phyloP scores from a whole-genome alignment of 2,113 vertebrate genomes.

The Phrynocephalus versicolor region DNA sequence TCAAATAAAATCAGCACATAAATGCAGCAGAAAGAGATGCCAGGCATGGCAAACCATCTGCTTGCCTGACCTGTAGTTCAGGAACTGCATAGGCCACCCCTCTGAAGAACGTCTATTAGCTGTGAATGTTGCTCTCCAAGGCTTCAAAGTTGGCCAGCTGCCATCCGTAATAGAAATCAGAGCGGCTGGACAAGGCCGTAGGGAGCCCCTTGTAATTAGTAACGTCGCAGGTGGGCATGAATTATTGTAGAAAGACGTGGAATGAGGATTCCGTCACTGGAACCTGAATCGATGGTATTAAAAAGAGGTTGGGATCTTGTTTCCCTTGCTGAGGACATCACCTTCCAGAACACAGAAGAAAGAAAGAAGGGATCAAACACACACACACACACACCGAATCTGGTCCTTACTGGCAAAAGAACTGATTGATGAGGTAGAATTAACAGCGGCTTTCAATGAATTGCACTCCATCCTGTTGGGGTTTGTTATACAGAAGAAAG shows the following conservation, averaged over 20 bases:
- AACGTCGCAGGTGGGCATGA: conserved; percentile 6
- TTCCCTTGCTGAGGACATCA: not conserved
- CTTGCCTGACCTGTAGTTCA: conserved; percentile 3
- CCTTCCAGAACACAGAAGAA: no score
- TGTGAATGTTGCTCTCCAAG: conserved; percentile 17
- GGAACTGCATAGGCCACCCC: not conserved
- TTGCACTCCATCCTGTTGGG: no score
- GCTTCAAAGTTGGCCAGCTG: conserved; percentile 27
- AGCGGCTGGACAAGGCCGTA: conserved; percentile 39
- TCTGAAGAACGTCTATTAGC: conserved; percentile 25
- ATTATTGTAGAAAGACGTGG: not conserved
- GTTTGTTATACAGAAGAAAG: no score
- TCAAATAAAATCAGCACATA: conserved; percentile 24
- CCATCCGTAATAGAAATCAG: conserved; percentile 21
- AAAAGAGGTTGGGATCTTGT: not conserved
- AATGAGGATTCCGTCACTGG: not conserved
- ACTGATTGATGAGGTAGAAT: no score
- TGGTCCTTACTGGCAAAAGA: no score
- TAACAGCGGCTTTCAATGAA: no score
- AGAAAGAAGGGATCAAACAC: no score
- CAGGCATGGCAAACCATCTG: conserved; percentile 12
- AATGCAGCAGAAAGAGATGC: rapidly evolving
- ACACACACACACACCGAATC: no score
- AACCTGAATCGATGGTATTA: not conserved
- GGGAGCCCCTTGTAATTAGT: conserved; percentile 39